These are phyloP conservation scores for Hemichromis elongatus DNA, from an alignment of 2,113 vertebrate genomes.

Conservation along the genomic window DNA sequence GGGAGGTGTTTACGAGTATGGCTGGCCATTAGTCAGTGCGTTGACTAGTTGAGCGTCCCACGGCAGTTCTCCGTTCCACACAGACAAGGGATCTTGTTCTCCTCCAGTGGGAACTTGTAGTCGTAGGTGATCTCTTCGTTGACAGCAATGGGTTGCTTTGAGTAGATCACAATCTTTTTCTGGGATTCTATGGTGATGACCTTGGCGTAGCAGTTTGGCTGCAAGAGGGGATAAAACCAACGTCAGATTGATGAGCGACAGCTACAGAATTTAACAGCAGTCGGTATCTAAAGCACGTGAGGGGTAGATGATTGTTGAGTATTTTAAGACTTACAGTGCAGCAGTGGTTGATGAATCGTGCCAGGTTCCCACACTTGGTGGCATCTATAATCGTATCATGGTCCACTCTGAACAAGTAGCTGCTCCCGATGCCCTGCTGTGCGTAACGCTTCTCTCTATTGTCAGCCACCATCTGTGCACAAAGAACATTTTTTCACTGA, in stretches of 20 bases:
- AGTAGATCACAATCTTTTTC: slow-evolving; percentile 97
- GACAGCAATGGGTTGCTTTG: slow-evolving; percentile 88
- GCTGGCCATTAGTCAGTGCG: background rate
- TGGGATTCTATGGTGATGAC: slow-evolving; percentile 96
- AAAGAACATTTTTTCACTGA: background rate
- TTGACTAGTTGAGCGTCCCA: slow-evolving; percentile 84
- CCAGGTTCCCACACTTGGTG: slow-evolving; percentile 89
- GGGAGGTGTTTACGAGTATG: background rate
- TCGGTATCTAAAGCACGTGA: background rate
- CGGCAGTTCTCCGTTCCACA: slow-evolving; percentile 92
- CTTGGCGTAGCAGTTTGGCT: slow-evolving; percentile 97
- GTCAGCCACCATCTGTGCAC: slow-evolving; percentile 85
- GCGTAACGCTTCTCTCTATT: slow-evolving; percentile 89
- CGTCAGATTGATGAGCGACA: accelerated
- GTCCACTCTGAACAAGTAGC: slow-evolving; percentile 91
- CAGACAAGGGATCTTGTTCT: slow-evolving; percentile 93
- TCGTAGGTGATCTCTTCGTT: slow-evolving; percentile 97
- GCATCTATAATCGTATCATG: slow-evolving; percentile 94
- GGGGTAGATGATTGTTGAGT: background rate
- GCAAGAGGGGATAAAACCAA: background rate
- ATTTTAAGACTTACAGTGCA: slow-evolving; percentile 80
- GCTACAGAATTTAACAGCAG: accelerated
- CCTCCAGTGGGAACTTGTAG: slow-evolving; percentile 96
- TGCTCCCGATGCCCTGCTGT: slow-evolving; percentile 91
- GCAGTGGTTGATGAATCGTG: slow-evolving; percentile 92